Conservation (phyloP, 1,140 invertebrate species). For the Eubasilissa regina region DNA sequence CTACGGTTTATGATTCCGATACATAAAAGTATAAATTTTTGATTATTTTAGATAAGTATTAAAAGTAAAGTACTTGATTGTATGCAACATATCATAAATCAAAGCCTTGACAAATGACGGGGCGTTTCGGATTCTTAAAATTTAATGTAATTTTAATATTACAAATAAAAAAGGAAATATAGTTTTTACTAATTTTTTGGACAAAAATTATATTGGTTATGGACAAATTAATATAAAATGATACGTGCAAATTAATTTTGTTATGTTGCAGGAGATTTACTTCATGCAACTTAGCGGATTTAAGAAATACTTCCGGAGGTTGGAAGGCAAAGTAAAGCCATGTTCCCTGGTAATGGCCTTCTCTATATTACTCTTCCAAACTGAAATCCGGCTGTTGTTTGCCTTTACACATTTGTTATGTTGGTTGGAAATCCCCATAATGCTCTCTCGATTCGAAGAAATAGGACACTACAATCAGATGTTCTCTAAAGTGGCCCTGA, state of each 20-base stretch:
- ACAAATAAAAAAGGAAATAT: too few relatives aligned
- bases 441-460: constrained; percentile 72
- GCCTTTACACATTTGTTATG: constrained; percentile 70
- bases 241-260: background rate
- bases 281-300: constrained; percentile 67
- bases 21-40: too few relatives aligned
- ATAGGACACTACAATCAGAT: constrained; percentile 72
- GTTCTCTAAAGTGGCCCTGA: constrained; percentile 71
- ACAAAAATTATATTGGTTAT: too few relatives aligned
- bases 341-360: constrained; percentile 64
- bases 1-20: too few relatives aligned
- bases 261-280: constrained; percentile 65
- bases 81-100: too few relatives aligned
- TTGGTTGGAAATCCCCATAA: constrained; percentile 73
- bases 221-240: too few relatives aligned
- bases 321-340: constrained; percentile 71
- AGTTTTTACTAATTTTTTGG: too few relatives aligned
- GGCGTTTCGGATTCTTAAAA: too few relatives aligned
- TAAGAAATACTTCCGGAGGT: constrained; percentile 66
- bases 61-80: too few relatives aligned
- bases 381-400: constrained; percentile 69
- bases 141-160: too few relatives aligned
- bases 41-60: too few relatives aligned
- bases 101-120: too few relatives aligned
- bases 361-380: constrained; percentile 57